Evolutionary conservation across 2,113 vertebrate genomes (phyloP), one percentile per base, ranked within the genome.

Genomic region (Microtus oregoni): DNA sequence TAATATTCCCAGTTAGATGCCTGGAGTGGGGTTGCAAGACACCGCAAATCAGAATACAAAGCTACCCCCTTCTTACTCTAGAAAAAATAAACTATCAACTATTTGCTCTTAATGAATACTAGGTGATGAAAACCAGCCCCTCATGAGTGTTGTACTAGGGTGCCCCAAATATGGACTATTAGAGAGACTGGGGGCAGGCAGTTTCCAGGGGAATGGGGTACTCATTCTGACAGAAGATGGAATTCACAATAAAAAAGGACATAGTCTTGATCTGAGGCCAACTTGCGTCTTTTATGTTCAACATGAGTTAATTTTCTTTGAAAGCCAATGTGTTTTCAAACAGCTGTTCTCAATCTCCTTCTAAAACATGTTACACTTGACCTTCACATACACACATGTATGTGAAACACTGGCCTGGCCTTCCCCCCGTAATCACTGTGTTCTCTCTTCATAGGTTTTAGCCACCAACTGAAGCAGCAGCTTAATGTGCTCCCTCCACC

Each of bases 201-300:
- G 26, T 47, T 61, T 77, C 77, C 68, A 89, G 4, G 41, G 52
- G 78, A 32, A 24, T 52, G 58, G n/a, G 78, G 3, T 47, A 61
- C 72, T 94, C 35, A 3, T 75, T 91, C 87, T 93, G 52, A 95
- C 73, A 91, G 88, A 85, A 68, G 55, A 75, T 95, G 72, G 89
- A 94, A 93, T 86, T 70, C 63, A 58, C 78, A 90, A 87, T n/a
- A 65, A 95, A n/a, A 47, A 75, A 91, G 79, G 67, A 73, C 72
- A 86, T 32, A 30, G 38, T 61, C 47, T 82, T 92, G 70, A 77
- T 61, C 75, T 85, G 82, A 61, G 82, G 85, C 35, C 96, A 94
- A 8, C 61, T 47, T 58, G 67, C 83, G 63, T 90, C 90, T 90
- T 86, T 96, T 78, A 77, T 38, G 73, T 14, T 92, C 92, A 73